These are phyloP conservation scores for Perizoma affinitatum DNA, from an alignment of 2,888 invertebrate species.

Conservation along the genomic window DNA sequence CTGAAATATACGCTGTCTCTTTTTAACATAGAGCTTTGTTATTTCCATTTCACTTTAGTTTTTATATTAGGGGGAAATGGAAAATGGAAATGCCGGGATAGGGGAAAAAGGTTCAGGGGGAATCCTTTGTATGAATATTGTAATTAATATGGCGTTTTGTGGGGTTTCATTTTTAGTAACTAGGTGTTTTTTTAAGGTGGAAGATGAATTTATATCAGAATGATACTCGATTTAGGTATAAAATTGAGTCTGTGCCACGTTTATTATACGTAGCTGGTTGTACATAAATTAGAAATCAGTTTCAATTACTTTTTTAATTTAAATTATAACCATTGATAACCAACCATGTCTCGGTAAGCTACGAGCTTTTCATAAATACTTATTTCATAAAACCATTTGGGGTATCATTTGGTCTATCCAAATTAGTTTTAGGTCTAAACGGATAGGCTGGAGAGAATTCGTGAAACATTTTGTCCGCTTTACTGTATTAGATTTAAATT, in stretches of 20 bases:
- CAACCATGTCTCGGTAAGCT: neutral
- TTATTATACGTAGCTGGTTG: too few species aligned
- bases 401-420: too few species aligned
- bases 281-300: too few species aligned
- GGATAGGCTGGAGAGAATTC: too few species aligned
- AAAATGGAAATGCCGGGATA: conserved; percentile 36
- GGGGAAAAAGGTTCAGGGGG: conserved; percentile 22
- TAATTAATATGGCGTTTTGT: conserved; percentile 65
- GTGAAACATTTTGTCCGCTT: too few species aligned
- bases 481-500: too few species aligned
- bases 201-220: conserved; percentile 27
- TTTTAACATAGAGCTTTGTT: conserved; percentile 4
- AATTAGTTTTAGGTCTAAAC: too few species aligned
- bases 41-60: conserved; percentile 18
- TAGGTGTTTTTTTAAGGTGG: conserved; percentile 37
- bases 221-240: conserved; percentile 4
- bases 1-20: conserved; percentile 1
- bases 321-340: too few species aligned
- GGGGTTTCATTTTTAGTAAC: conserved; percentile 45
- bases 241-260: too few species aligned
- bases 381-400: too few species aligned
- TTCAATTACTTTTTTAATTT: too few species aligned
- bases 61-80: conserved; percentile 36
- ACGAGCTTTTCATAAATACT: too few species aligned
- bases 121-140: conserved; percentile 47